These are phyloP conservation scores for Arenaria interpres DNA, from an alignment of 2,113 vertebrate genomes.

Conservation along the genomic window DNA sequence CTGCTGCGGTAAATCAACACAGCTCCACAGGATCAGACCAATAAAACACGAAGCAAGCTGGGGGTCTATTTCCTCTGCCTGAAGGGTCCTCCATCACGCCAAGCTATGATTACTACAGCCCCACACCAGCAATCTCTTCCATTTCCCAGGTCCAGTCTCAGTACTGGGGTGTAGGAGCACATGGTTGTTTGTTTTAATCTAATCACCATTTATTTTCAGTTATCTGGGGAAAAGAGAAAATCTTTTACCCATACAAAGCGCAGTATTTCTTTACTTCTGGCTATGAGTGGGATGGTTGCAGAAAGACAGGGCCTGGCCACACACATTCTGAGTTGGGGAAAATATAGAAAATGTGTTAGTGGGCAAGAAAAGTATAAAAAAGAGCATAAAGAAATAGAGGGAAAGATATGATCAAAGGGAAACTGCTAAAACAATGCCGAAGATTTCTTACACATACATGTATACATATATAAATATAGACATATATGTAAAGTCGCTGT, in stretches of 20 bases:
- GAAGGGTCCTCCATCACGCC: conserved; percentile 39
- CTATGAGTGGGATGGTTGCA: neutral
- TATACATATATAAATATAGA: neutral
- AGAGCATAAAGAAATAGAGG: neutral
- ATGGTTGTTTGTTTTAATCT: conserved; percentile 38
- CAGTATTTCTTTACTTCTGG: neutral
- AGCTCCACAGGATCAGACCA: conserved; percentile 14
- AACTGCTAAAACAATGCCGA: neutral
- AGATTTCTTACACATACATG: neutral
- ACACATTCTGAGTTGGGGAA: neutral
- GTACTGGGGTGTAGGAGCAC: neutral
- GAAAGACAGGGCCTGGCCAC: neutral
- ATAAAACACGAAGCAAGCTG: conserved; percentile 29
- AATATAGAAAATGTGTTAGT: neutral
- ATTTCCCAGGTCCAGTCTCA: conserved; percentile 7
- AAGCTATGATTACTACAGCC: conserved; percentile 32
- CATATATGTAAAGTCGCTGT: neutral
- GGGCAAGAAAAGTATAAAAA: neutral
- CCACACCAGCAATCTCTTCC: conserved; percentile 16
- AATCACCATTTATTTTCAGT: conserved; percentile 44
- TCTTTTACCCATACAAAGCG: neutral
- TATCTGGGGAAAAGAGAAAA: neutral
- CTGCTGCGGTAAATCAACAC: conserved; percentile 37
- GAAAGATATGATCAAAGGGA: neutral
- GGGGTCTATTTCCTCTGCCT: conserved; percentile 52